Evolutionary conservation across 1,140 invertebrate species (phyloP).

Genomic region (Macrostomum lignano): DNA sequence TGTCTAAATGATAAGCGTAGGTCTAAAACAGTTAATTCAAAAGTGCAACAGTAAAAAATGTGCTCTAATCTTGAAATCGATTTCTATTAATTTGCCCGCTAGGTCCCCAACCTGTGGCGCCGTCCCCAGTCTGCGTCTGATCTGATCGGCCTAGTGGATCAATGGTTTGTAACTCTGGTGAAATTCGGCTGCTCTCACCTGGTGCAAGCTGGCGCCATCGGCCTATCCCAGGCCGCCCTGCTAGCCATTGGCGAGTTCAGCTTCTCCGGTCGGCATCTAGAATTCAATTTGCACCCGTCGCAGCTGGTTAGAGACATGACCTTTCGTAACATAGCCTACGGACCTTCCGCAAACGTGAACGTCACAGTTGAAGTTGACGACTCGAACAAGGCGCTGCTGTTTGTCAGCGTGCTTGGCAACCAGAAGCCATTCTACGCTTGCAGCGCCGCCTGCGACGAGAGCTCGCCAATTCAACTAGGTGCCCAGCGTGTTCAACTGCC

Average conservation of each 20-base stretch:
- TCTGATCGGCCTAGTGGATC: conserved; percentile 42
- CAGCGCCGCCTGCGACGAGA: conserved; percentile 60
- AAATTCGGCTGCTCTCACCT: conserved; percentile 35
- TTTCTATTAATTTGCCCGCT: conserved; percentile 22
- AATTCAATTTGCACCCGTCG: conserved; percentile 58
- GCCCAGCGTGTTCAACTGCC: conserved; percentile 41
- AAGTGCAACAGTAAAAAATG: conserved; percentile 2
- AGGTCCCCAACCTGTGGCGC: conserved; percentile 44
- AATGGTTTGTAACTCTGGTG: conserved; percentile 58
- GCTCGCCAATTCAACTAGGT: conserved; percentile 38
- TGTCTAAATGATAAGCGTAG: conserved; percentile 3
- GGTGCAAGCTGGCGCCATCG: conserved; percentile 38
- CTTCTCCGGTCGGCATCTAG: conserved; percentile 48
- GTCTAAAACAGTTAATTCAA: conserved; percentile 6
- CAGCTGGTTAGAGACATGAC: conserved; percentile 53
- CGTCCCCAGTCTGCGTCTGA: conserved; percentile 39
- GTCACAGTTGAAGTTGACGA: conserved; percentile 47
- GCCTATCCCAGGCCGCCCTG: conserved; percentile 59
- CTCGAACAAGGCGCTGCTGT: conserved; percentile 55
- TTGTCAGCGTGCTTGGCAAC: conserved; percentile 48
- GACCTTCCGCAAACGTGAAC: conserved; percentile 58
- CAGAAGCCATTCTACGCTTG: conserved; percentile 60
- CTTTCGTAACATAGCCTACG: conserved; percentile 51
- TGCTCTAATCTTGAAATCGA: conserved; percentile 6
- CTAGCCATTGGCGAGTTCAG: conserved; percentile 54